Evolutionary conservation across 2,797 vertebrate species (phyloP).

Genomic region (Eulemur coronatus): DNA sequence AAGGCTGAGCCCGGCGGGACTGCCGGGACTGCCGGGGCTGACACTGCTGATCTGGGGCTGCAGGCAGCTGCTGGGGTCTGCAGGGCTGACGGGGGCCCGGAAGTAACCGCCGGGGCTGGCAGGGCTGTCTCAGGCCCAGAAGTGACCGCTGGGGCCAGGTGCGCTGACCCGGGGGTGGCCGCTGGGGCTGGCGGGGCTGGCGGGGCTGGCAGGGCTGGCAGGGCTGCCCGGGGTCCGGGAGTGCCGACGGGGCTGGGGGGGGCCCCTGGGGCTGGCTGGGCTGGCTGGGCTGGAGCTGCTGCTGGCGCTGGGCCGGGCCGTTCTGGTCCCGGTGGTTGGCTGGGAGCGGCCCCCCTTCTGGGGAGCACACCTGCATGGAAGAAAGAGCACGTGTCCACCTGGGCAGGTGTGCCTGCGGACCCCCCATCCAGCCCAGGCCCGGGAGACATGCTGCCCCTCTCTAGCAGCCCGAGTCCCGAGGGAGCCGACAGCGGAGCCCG

Average conservation of each 20-base stretch:
- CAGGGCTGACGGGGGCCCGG: conserved; percentile 67
- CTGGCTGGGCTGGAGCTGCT: conserved; percentile 74
- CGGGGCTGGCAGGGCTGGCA: conserved; percentile 70
- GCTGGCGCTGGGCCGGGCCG: conserved; percentile 75
- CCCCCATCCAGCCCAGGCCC: conserved; percentile 72
- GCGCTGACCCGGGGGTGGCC: conserved; percentile 64
- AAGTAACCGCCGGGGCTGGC: conserved; percentile 66
- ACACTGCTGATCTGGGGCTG: conserved; percentile 66
- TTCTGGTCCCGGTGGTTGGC: conserved; percentile 73
- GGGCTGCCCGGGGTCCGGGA: conserved; percentile 68
- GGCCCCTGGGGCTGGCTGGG: conserved; percentile 74
- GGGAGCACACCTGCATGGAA: conserved; percentile 81
- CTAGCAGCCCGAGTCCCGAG: conserved; percentile 51
- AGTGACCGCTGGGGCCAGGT: conserved; percentile 67
- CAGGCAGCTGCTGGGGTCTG: conserved; percentile 64
- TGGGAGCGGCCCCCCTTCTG: conserved; percentile 77
- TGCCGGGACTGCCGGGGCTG: conserved; percentile 45
- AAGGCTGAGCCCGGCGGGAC: conserved; percentile 42
- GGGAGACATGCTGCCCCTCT: conserved; percentile 59
- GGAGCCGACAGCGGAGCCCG: background rate
- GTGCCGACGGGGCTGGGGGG: conserved; percentile 70
- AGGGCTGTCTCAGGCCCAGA: conserved; percentile 64
- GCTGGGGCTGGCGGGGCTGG: conserved; percentile 75
- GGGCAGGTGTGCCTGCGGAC: conserved; percentile 66
- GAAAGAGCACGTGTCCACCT: conserved; percentile 80